Evolutionary conservation across 2,888 invertebrate species (phyloP).

Genomic region (Gastracanthus pulcherrimus): DNA sequence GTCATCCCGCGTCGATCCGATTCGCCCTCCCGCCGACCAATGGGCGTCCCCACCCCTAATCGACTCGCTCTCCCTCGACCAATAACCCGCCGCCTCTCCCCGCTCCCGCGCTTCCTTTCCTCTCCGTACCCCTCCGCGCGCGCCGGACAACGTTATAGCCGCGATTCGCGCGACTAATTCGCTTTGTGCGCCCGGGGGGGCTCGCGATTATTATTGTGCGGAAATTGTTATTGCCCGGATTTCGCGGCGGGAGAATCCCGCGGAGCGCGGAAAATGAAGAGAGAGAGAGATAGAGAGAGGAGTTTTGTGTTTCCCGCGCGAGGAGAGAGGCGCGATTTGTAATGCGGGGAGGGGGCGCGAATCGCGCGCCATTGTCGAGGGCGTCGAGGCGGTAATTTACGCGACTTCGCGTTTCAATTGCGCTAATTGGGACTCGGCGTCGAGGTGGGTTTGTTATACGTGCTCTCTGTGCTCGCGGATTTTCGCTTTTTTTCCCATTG

Average conservation of each 20-base stretch:
- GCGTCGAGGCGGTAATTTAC: constrained; percentile 52
- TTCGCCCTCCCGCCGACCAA: constrained; percentile 7
- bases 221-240: constrained; percentile 52
- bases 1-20: background rate
- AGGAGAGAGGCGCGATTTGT: background rate
- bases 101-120: background rate
- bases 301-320: background rate
- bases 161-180: constrained; percentile 20
- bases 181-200: constrained; percentile 1
- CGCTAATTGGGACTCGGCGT: constrained; percentile 24
- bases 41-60: constrained; percentile 2
- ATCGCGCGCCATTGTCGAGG: constrained; percentile 23
- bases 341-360: background rate
- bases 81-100: background rate
- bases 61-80: constrained; percentile 1
- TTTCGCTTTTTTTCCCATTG: background rate
- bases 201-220: constrained; percentile 36
- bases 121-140: background rate
- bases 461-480: background rate
- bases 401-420: constrained; percentile 48
- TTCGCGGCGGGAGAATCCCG: too few species aligned
- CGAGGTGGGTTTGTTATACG: background rate
- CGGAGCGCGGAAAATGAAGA: constrained; percentile 36
- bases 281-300: background rate
- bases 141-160: constrained; percentile 4